Evolutionary conservation across 2,888 invertebrate genomes (phyloP).

Genomic region (Hedychridium roseum): DNA sequence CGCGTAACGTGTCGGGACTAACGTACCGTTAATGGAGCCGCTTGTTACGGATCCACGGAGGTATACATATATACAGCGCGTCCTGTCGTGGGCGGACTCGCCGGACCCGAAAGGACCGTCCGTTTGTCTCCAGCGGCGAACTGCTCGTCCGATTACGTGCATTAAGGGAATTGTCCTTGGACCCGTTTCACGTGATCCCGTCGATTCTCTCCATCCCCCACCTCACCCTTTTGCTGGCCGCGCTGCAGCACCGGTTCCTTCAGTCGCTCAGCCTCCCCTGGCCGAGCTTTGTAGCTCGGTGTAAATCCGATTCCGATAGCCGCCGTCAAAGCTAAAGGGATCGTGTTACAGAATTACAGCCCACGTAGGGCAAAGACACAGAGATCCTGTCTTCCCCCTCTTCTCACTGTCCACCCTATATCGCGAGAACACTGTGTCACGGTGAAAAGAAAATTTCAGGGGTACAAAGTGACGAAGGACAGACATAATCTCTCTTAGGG

Average conservation of each 20-base stretch:
- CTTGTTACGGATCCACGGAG: conserved; percentile 49
- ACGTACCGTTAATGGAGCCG: conserved; percentile 58
- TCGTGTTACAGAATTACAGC: too few species aligned
- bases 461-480: too few species aligned
- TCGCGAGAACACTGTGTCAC: too few species aligned
- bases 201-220: not conserved
- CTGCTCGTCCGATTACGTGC: conserved; percentile 32
- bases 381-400: too few species aligned
- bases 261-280: not conserved
- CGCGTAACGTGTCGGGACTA: conserved; percentile 56
- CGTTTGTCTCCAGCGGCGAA: conserved; percentile 33
- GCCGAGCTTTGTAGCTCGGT: too few species aligned
- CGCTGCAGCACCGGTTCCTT: not conserved
- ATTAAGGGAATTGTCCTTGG: conserved; percentile 24
- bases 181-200: conserved; percentile 11
- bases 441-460: too few species aligned
- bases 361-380: too few species aligned
- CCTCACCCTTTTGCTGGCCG: not conserved
- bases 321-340: too few species aligned
- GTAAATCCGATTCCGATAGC: too few species aligned
- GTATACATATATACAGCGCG: conserved; percentile 31
- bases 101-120: conserved; percentile 25
- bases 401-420: too few species aligned
- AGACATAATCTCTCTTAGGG: too few species aligned
- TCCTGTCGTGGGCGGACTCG: conserved; percentile 38